Percentiles rank a stretch among this genome's conserved stretches.
Conservation (phyloP, 37 sponge, comb jelly and placozoan genomes). For the Petrosia ficiformis region DNA sequence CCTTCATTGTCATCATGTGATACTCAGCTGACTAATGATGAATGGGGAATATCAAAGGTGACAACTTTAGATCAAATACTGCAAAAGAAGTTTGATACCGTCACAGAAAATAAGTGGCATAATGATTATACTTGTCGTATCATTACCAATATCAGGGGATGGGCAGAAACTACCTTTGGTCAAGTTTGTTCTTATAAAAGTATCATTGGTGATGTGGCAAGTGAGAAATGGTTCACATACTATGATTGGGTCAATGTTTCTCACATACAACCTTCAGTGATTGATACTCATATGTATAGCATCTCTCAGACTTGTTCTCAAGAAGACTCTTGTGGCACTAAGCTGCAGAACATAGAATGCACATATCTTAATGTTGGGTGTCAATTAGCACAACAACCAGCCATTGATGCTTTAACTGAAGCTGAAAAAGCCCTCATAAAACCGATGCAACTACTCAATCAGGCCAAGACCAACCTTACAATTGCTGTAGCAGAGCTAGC, state of each 20-base stretch:
- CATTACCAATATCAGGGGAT: not conserved
- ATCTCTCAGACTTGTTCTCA: not conserved
- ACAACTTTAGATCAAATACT: not conserved
- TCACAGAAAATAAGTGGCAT: not conserved
- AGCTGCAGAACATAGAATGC: not conserved
- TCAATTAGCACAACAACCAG: not conserved
- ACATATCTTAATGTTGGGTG: not conserved
- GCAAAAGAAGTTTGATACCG: not conserved
- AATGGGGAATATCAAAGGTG: not conserved
- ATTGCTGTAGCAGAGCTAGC: not conserved
- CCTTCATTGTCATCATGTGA: not conserved
- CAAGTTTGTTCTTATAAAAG: not conserved
- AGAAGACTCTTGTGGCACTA: not conserved
- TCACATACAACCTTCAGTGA: not conserved
- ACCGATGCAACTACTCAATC: not conserved
- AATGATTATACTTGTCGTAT: not conserved
- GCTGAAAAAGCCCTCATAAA: not conserved
- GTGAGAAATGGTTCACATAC: not conserved
- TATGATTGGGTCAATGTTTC: constrained; percentile 1
- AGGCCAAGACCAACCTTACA: not conserved
- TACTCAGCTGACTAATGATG: not conserved
- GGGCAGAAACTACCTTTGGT: not conserved
- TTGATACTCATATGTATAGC: not conserved
- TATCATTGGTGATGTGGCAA: not conserved
- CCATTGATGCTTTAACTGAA: not conserved